Percentiles rank a stretch among this genome's conserved stretches.
phyloP scores from a whole-genome alignment of 2,888 invertebrate species.

The Agapetus fuscipes region DNA sequence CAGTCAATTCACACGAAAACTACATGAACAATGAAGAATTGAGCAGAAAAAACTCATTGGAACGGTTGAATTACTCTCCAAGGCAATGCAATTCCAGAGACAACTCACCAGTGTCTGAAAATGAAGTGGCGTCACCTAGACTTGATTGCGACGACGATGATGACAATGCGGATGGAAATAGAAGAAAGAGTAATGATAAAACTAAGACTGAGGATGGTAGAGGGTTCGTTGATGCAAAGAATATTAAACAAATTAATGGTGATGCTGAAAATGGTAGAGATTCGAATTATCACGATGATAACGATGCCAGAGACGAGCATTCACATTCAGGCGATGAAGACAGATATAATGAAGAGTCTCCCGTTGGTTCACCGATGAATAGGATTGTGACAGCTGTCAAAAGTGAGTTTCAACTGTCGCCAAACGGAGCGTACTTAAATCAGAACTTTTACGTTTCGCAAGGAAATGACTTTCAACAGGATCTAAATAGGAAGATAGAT shows the following conservation, averaged over 20 bases:
- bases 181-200: conserved; percentile 6
- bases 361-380: conserved; percentile 15
- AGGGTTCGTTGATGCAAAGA: conserved; percentile 4
- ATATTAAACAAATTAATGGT: conserved; percentile 1
- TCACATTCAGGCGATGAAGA: conserved; percentile 19
- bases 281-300: conserved; percentile 8
- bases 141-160: conserved; percentile 19
- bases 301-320: conserved; percentile 15
- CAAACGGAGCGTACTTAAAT: too few species aligned
- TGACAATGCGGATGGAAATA: conserved; percentile 9
- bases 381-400: conserved; percentile 14
- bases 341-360: conserved; percentile 19
- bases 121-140: conserved; percentile 15
- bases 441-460: neutral
- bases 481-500: too few species aligned
- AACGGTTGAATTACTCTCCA: conserved; percentile 10
- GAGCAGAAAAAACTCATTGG: conserved; percentile 25
- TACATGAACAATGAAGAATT: conserved; percentile 9
- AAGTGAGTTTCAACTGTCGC: conserved; percentile 17
- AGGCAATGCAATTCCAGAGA: conserved; percentile 12
- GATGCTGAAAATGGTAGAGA: conserved; percentile 5
- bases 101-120: conserved; percentile 13
- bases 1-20: conserved; percentile 26
- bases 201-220: conserved; percentile 1
- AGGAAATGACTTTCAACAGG: too few species aligned